Evolutionary conservation across 2,797 vertebrate species (phyloP), one percentile per base, ranked within the genome.

Genomic region (Saxicola maurus): DNA sequence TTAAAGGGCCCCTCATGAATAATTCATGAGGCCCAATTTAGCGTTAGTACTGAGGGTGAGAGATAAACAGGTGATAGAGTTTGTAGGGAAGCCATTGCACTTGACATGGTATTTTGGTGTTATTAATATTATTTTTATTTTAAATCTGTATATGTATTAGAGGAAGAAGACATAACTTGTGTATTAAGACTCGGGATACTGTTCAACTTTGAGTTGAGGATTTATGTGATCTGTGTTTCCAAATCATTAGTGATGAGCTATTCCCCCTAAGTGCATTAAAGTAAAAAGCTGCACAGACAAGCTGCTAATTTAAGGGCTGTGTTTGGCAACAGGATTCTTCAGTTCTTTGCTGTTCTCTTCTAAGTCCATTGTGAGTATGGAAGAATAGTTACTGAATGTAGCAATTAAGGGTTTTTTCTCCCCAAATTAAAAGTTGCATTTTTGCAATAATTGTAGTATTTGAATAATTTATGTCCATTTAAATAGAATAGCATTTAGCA

Each of bases 1-100:
- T 97, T 97, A 97, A 97, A 95, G 77, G 76, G 72, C 80, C 90
- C 93, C 92, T 96, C 87, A 96, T 97, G 91, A 97, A 97, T 97
- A 96, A 97, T 96, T 96, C 94, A 96, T 91, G 90, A 90, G 75
- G 89, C 87, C 95, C 95, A 95, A 95, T 97, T 97, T 97, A 97
- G 94, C 92, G 82, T 94, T 95, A 90, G 94, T 73, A 92, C 74
- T 64, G 92, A 95, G 94, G 82, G 83, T 88, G 78, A 96, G 95
- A 91, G 92, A 94, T 95, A 96, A 96, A 94, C 96, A 97, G 95
- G 96, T 96, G 96, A 97, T 94, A 95, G 94, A 95, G 83, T 97
- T 96, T 95, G 91, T 89, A 84, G 92, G 55, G 86, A 94, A 95
- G 67, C 79, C 76, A 65, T 77, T 91, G 64, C n/a, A 0, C 55